Base-by-base conservation (phyloP, 1,140 invertebrate species). In the Drosophila sp. region DNA sequence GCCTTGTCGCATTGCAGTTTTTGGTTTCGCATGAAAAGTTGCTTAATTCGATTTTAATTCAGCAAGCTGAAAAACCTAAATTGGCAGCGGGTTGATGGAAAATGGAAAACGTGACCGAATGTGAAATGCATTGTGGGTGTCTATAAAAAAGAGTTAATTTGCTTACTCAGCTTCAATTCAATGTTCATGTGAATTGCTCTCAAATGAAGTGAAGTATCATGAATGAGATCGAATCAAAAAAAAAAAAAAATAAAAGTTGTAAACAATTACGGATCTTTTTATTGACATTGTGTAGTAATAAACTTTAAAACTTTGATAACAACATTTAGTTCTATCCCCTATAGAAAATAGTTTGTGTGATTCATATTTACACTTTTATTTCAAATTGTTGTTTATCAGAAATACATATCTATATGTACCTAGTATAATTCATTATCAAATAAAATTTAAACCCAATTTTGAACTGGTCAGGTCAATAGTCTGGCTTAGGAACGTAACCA, bases 41-140 rank as follows among this genome's bases (percentile, higher is more conserved):
- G 71, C 83, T 82, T 82, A 87, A 85, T 85, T 82, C 76, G 79
- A 66, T 82, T 87, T 86, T 79, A 79, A 87, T 86, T 87, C 44
- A 66, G 33, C 60, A 47, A 1, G 7, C 11, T 30, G 62, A 54
- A 58, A 61, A 66, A 47, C 64, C 30, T 41, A 60, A 66, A 74
- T 66, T 60, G 72, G 71, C 47, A 61, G 25, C 57, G 29, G 33
- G 69, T 71, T 23, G n/a, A 29, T 57, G 40, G 35, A 60, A 67
- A 44, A 60, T 38, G 30, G 3, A 25, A 67, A 62, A 64, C 54
- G 62, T 56, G 38, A 50, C 33, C 38, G 50, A 29, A 23, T 33
- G 38, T 60, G 60, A 50, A 75, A 75, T 75, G 44, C 25, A 50
- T 50, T 50, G 44, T 41, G n/a, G 3, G n/a, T 41, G n/a, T 27